phyloP scores from a whole-genome alignment of 2,888 invertebrate species.

The Heteromurus nitidus region DNA sequence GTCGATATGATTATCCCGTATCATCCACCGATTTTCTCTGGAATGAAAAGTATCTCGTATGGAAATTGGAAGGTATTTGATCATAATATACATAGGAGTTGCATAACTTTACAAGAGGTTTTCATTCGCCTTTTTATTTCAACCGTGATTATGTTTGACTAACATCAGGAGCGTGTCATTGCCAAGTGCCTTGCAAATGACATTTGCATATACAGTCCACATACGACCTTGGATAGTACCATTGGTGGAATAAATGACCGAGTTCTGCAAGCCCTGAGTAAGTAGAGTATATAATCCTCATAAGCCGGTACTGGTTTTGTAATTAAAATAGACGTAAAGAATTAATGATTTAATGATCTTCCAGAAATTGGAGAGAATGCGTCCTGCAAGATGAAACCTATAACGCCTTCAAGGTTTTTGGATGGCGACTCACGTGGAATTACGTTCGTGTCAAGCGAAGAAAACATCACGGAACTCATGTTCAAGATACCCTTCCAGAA shows the following conservation, averaged over 20 bases:
- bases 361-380: constrained; percentile 15
- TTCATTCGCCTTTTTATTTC: too few species aligned
- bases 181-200: constrained; percentile 87
- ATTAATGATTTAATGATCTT: too few species aligned
- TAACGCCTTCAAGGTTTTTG: constrained; percentile 50
- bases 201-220: constrained; percentile 94
- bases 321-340: too few species aligned
- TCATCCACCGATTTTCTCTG: constrained; percentile 95
- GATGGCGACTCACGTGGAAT: constrained; percentile 32
- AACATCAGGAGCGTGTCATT: constrained; percentile 85
- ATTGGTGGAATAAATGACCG: constrained; percentile 93
- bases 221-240: constrained; percentile 91
- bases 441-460: constrained; percentile 30
- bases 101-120: too few species aligned
- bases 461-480: constrained; percentile 55
- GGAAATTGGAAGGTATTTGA: constrained; percentile 81
- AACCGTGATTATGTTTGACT: constrained; percentile 1
- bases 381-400: constrained; percentile 28
- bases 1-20: constrained; percentile 91
- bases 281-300: not conserved
- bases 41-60: constrained; percentile 85
- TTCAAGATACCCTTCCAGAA: constrained; percentile 33
- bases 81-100: not conserved
- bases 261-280: constrained; percentile 81
- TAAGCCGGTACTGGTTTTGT: not conserved